Evolutionary conservation across 2,797 vertebrate genomes (phyloP).

Genomic region (Prunella strophiata): DNA sequence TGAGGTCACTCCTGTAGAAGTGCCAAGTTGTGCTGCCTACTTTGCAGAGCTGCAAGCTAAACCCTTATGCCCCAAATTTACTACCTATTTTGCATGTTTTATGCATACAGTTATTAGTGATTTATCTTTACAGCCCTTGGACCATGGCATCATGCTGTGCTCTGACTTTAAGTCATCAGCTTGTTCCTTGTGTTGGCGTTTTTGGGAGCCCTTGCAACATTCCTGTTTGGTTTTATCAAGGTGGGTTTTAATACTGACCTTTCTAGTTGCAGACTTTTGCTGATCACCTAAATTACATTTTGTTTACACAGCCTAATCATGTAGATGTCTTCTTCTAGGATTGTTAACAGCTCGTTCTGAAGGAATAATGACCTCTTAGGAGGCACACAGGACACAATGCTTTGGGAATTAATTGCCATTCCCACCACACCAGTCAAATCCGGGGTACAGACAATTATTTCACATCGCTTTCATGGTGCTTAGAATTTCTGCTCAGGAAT

Average conservation of each 20-base stretch:
- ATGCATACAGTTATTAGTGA: not conserved
- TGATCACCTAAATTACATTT: not conserved
- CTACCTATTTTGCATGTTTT: not conserved
- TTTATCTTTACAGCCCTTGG: not conserved
- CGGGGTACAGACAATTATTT: not conserved
- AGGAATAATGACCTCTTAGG: not conserved
- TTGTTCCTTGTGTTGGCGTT: not conserved
- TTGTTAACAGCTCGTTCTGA: not conserved
- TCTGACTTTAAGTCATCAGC: not conserved
- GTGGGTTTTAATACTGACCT: not conserved
- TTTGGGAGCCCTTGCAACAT: not conserved
- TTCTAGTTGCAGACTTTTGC: not conserved
- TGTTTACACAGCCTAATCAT: not conserved
- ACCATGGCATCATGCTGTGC: not conserved
- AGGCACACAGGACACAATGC: not conserved
- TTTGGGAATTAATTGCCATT: not conserved
- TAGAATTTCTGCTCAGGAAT: not conserved
- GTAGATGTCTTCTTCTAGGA: not conserved
- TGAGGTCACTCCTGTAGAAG: accelerated
- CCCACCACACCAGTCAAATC: not conserved
- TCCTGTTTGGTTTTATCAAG: not conserved
- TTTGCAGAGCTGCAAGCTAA: not conserved
- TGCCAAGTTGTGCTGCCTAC: not conserved
- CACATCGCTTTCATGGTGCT: not conserved
- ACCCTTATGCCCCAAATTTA: not conserved